Conservation (phyloP, 2,797 vertebrate species). For the Buphagus erythrorhynchus region DNA sequence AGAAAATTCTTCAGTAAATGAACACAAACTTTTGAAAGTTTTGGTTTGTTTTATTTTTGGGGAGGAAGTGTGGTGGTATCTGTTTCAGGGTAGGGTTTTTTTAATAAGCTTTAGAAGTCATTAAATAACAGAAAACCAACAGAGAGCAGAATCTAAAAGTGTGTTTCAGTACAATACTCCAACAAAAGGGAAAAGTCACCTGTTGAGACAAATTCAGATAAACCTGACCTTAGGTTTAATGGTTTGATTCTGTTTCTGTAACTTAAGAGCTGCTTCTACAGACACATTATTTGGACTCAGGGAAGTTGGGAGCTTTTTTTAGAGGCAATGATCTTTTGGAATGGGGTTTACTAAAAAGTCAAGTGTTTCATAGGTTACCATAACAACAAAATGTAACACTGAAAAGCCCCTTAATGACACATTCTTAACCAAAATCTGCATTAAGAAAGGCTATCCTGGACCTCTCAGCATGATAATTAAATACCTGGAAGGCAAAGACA, state of each 20-base stretch:
- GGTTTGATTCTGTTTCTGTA: not conserved
- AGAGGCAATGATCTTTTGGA: not conserved
- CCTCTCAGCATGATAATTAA: not conserved
- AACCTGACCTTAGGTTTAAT: not conserved
- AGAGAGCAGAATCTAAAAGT: not conserved
- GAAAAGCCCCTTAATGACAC: constrained; percentile 6
- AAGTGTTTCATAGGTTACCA: constrained; percentile 16
- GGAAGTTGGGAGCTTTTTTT: not conserved
- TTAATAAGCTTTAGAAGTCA: not conserved
- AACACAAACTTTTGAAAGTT: not conserved
- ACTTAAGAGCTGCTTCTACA: not conserved
- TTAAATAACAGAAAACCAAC: not conserved
- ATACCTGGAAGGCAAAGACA: not conserved
- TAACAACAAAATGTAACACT: constrained; percentile 31
- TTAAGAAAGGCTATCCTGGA: not conserved
- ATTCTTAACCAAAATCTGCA: not conserved
- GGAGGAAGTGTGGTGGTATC: not conserved
- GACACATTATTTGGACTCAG: not conserved
- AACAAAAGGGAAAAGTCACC: not conserved
- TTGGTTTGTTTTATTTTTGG: not conserved
- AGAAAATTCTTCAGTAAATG: not conserved
- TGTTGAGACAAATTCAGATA: not conserved
- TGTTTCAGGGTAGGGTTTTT: rapidly evolving
- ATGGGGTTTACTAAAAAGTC: not conserved
- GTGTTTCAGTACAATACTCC: not conserved